Evolutionary conservation across 2,113 vertebrate species (phyloP).

Genomic region (Aegypius monachus): DNA sequence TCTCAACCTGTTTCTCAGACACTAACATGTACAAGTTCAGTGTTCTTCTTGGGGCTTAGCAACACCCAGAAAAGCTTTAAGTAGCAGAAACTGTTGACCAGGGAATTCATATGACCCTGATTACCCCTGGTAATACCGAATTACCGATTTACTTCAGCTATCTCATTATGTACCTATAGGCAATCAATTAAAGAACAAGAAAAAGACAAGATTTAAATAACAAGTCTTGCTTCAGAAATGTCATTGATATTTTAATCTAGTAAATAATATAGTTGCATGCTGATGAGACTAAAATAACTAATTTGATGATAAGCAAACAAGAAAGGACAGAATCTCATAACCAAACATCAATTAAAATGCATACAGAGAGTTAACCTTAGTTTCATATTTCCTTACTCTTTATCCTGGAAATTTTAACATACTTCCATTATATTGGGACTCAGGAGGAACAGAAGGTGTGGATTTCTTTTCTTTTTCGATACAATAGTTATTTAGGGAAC

Average conservation of each 20-base stretch:
- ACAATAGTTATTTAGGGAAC: neutral
- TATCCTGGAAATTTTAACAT: neutral
- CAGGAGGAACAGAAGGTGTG: rapidly evolving
- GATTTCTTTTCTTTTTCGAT: neutral
- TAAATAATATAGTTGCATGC: neutral
- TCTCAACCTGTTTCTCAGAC: neutral
- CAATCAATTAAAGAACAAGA: neutral
- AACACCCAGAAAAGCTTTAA: neutral
- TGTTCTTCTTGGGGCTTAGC: neutral
- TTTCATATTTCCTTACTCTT: neutral
- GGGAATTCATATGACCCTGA: neutral
- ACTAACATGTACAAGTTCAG: neutral
- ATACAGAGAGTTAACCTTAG: neutral
- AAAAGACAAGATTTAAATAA: neutral
- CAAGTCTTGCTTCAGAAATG: neutral
- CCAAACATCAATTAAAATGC: neutral
- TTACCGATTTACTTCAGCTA: neutral
- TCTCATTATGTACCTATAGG: neutral
- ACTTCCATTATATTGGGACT: neutral
- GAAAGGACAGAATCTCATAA: neutral
- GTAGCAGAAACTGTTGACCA: neutral
- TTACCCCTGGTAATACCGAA: neutral
- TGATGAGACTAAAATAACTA: neutral
- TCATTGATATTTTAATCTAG: neutral
- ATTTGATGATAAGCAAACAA: neutral